Base-by-base conservation (phyloP, 2,797 vertebrate species). In the Acanthornis magna region DNA sequence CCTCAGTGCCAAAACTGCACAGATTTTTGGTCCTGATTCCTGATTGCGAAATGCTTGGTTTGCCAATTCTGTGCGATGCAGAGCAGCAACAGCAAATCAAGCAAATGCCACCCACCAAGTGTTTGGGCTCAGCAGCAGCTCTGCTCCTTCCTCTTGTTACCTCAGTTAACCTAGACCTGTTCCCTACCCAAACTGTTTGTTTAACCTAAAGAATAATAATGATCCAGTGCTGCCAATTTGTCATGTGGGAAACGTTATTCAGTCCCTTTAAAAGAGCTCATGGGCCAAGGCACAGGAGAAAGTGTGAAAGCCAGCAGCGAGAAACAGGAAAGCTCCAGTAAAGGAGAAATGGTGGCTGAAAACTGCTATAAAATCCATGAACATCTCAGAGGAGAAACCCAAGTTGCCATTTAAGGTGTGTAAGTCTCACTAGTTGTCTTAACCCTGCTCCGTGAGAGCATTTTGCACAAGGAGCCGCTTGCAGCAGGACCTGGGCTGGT, bases 131-230 rank as follows among this genome's bases (percentile, higher is more conserved):
- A 76, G 88, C 67, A 90, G 93, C 86, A 85, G 88, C 67, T 93
- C 94, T 85, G 74, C 10, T 93, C 88, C 63, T 93, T 93, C 80
- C 60, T 82, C 90, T 82, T 90, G 83, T 92, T 96, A 95, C 95
- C 94, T 94, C 93, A 65, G 90, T 54, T 96, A 95, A 95, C 95
- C 93, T 92, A 93, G 85, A 91, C 60, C 90, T 88, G 85, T 77
- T 95, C 94, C 91, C 88, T 95, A 82, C 90, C 83, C 83, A 93
- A 95, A 90, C 62, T 94, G 94, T 96, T 96, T 95, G 80, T 66
- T 94, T 96, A 96, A 96, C 93, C 85, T 70, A 90, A 93, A 94
- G 95, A 96, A 94, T 95, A 95, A 95, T 93, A 96, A 93, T 1
- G 20, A 90, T 86, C 51, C 93, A 76, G 47, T 29, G 43, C 79